These are phyloP conservation scores for Panagrolaimus sp. DNA, from an alignment of 1,140 invertebrate species.

Conservation along the genomic window DNA sequence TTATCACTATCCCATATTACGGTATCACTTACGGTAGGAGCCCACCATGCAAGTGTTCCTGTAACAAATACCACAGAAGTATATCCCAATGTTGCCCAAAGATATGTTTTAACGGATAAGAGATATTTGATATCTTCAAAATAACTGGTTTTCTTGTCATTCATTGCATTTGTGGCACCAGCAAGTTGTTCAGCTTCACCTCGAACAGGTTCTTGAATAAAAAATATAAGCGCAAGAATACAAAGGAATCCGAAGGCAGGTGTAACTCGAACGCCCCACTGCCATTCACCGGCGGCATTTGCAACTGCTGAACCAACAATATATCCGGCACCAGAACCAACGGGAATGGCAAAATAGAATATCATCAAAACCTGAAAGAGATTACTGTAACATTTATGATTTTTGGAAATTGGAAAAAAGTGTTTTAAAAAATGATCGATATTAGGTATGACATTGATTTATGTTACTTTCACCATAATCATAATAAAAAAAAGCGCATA, in stretches of 20 bases:
- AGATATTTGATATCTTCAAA: constrained; percentile 38
- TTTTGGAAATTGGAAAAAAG: too few relatives aligned
- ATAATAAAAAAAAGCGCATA: constrained; percentile 92
- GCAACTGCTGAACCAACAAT: constrained; percentile 82
- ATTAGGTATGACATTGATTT: too few relatives aligned
- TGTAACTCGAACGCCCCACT: constrained; percentile 78
- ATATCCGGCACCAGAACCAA: constrained; percentile 88
- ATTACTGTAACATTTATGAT: too few relatives aligned
- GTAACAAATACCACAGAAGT: constrained; percentile 94
- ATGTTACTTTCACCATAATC: too few relatives aligned
- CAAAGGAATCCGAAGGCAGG: constrained; percentile 78
- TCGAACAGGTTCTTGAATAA: constrained; percentile 78
- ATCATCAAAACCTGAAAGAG: too few relatives aligned
- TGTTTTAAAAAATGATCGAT: too few relatives aligned
- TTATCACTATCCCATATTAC: too few relatives aligned
- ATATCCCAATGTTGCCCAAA: constrained; percentile 85
- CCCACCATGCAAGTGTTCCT: constrained; percentile 92
- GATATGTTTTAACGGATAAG: constrained; percentile 77
- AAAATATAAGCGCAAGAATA: constrained; percentile 72
- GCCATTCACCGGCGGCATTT: constrained; percentile 74
- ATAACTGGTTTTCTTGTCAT: constrained; percentile 23
- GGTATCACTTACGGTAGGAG: constrained; percentile 82
- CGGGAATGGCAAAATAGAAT: constrained; percentile 91
- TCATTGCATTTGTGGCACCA: constrained; percentile 72
- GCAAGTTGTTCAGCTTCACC: constrained; percentile 72